Conservation (phyloP, 2,888 invertebrate species). For the Malacosoma neustria region DNA sequence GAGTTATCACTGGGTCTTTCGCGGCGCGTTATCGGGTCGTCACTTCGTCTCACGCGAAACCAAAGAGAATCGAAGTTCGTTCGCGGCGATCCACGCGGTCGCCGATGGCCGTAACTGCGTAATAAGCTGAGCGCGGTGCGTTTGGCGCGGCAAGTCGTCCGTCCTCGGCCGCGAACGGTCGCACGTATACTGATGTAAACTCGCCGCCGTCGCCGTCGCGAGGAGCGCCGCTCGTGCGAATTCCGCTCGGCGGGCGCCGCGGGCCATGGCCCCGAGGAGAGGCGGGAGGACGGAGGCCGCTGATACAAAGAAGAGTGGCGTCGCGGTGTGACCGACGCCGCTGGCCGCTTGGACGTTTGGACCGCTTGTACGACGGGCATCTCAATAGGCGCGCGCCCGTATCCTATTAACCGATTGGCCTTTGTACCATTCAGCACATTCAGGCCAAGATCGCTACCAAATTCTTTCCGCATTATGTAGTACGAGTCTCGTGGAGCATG, state of each 20-base stretch:
- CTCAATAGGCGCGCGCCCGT: too few relatives aligned
- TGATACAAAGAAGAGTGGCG: conserved; percentile 57
- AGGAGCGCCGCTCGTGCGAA: conserved; percentile 58
- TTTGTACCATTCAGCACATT: conserved; percentile 2
- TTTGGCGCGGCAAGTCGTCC: conserved; percentile 47
- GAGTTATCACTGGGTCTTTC: conserved; percentile 46
- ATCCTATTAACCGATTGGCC: conserved; percentile 22
- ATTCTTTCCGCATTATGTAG: conserved; percentile 27
- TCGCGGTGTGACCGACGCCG: conserved; percentile 30
- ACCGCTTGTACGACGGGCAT: too few relatives aligned
- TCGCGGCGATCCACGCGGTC: conserved; percentile 60
- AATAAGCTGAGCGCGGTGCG: conserved; percentile 53
- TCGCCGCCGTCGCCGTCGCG: conserved; percentile 36
- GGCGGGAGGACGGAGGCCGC: conserved; percentile 33
- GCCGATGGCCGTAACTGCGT: conserved; percentile 61
- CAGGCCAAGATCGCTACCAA: conserved; percentile 17
- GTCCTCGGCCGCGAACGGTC: too few relatives aligned
- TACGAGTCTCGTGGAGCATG: conserved; percentile 17
- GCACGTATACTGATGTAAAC: conserved; percentile 67
- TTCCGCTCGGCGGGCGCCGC: conserved; percentile 48
- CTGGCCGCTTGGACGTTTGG: conserved; percentile 20
- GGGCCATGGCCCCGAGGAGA: conserved; percentile 29
- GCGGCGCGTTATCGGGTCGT: conserved; percentile 14
- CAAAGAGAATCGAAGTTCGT: conserved; percentile 24
- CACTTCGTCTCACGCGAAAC: conserved; percentile 14